Evolutionary conservation across 2,888 invertebrate species (phyloP), one percentile per base, ranked within the genome.

Genomic region (Phoronis australis): DNA sequence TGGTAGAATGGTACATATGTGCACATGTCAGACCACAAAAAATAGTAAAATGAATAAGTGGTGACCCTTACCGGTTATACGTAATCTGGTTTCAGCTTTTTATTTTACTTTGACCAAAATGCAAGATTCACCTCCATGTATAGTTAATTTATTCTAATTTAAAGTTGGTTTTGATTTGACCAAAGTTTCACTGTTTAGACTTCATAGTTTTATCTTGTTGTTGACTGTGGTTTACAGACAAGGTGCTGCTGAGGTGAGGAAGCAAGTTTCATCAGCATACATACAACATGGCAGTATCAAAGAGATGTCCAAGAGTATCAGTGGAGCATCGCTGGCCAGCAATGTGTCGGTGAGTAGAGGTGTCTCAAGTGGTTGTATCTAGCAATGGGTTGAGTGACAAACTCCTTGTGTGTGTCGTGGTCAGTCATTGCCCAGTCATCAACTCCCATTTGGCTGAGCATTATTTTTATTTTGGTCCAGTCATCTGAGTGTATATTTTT

Each of bases 201-300:
- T 37, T 35, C 37, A 21, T n/a, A 44, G 12, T 24, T 23, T 25
- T 47, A 12, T 54, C 25, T 35, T n/a, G 6, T 21, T 43, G 26
- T 26, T 37, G 20, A 21, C 21, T 20, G 22, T 24, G 12, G 39
- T 53, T 76, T 79, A 47, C 64, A 86, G 85, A 65, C 86, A 86
- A 71, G 84, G 86, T 78, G 86, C 87, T 39, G 84, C 87, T 37
- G 87, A 88, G 69, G 86, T 87, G 2, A 81, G 87, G 43, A 82
- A 85, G 69, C 87, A 86, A 71, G 83, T 87, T 41, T 83, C 85
- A 2, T 78, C 77, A 23, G 79, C 81, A 15, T 68, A 66, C 45
- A n/a, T n/a, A n/a, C n/a, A n/a, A n/a, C n/a, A n/a, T n/a, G n/a
- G n/a, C n/a, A n/a, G n/a, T n/a, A 59, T 64, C 43, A 61, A 57